These are phyloP conservation scores for Tragelaphus strepsiceros DNA, from an alignment of 2,113 vertebrate species.

Conservation along the genomic window DNA sequence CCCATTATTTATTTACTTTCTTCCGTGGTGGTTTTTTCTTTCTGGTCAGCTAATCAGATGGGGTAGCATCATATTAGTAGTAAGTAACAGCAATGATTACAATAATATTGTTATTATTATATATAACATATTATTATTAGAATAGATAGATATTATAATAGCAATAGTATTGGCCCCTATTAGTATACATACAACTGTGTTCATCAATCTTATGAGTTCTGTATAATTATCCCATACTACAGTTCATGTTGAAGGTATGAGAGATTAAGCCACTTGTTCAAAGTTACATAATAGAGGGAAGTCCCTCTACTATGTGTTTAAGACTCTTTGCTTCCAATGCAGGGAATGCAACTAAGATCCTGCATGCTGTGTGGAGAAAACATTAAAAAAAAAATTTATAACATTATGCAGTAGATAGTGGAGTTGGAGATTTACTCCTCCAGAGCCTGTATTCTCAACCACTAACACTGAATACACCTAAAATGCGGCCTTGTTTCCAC, in stretches of 20 bases:
- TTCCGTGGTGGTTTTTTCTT: background rate
- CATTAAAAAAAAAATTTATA: background rate
- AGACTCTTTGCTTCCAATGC: background rate
- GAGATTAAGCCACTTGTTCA: background rate
- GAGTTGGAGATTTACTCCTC: background rate
- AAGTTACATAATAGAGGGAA: background rate
- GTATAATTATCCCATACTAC: background rate
- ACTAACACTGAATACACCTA: background rate
- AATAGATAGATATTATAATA: background rate
- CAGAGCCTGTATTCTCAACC: background rate
- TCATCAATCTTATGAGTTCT: background rate
- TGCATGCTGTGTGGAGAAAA: background rate
- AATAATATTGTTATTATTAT: background rate
- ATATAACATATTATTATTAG: background rate
- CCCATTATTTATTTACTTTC: background rate
- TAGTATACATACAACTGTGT: background rate
- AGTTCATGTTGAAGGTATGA: background rate
- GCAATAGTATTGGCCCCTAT: background rate
- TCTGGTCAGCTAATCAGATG: background rate
- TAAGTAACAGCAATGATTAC: background rate
- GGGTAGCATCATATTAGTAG: background rate
- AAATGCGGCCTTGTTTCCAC: background rate
- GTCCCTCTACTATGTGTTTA: background rate
- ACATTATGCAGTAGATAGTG: background rate
- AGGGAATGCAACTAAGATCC: background rate